phyloP scores from a whole-genome alignment of 2,797 vertebrate species.

The Trematomus bernacchii region DNA sequence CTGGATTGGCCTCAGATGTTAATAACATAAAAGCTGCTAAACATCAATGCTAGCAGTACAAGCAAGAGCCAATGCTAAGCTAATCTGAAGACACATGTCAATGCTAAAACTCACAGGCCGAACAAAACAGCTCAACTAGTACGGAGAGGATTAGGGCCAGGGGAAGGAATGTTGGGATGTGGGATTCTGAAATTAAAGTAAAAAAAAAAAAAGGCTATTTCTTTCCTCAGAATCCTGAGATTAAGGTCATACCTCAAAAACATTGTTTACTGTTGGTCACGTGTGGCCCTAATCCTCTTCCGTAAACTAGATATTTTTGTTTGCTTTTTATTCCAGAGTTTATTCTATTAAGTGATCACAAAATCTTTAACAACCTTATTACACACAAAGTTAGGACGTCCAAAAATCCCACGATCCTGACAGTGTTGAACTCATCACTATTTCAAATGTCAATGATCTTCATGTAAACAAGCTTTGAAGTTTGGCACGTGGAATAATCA shows the following conservation, averaged over 20 bases:
- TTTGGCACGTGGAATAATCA: constrained; percentile 32
- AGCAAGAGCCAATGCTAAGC: constrained; percentile 4
- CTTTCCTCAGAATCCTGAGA: too few species aligned
- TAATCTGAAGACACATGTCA: constrained; percentile 13
- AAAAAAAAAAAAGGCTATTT: background rate
- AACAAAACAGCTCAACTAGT: background rate
- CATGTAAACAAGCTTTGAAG: background rate
- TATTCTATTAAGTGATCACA: background rate
- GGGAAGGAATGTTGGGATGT: too few species aligned
- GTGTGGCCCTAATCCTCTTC: too few species aligned
- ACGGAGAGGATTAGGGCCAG: too few species aligned
- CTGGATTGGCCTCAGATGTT: constrained; percentile 15
- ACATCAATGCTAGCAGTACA: background rate
- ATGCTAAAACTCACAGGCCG: constrained; percentile 1
- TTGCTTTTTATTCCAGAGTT: background rate
- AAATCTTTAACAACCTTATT: too few species aligned
- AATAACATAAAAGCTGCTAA: background rate
- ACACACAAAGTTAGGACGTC: too few species aligned
- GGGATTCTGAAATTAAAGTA: too few species aligned
- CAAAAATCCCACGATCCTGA: too few species aligned
- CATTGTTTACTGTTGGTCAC: too few species aligned
- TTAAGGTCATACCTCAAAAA: too few species aligned
- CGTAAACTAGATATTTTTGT: background rate
- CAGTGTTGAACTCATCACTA: too few species aligned
- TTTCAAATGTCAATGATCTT: too few species aligned